phyloP scores from a whole-genome alignment of 2,888 invertebrate genomes.

The Biston stratarius region DNA sequence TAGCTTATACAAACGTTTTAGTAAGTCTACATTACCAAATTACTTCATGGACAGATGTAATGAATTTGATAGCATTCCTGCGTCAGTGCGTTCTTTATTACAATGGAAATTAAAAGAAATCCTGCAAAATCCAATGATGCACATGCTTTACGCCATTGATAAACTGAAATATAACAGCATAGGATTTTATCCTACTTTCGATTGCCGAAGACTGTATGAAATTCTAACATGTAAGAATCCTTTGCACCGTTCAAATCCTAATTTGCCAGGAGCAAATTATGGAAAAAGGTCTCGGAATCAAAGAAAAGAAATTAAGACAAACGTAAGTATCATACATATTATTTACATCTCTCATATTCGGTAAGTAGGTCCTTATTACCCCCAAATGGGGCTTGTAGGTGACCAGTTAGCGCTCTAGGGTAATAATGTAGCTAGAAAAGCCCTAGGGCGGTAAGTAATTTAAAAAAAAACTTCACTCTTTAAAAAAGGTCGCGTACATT shows the following conservation, averaged over 20 bases:
- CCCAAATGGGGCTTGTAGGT: no score
- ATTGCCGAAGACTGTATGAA: conserved; percentile 86
- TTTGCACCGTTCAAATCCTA: conserved; percentile 78
- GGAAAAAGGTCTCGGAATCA: conserved; percentile 71
- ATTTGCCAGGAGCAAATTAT: conserved; percentile 59
- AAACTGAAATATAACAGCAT: conserved; percentile 88
- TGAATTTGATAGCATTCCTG: conserved; percentile 90
- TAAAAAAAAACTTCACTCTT: no score
- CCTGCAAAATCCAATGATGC: conserved; percentile 90
- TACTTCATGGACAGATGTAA: conserved; percentile 92
- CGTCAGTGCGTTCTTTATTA: conserved; percentile 86
- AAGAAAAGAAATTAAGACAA: conserved; percentile 58
- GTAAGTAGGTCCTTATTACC: no score
- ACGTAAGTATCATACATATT: background rate
- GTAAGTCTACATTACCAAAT: conserved; percentile 88
- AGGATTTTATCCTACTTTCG: conserved; percentile 88
- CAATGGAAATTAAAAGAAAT: conserved; percentile 90
- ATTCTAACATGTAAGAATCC: conserved; percentile 87
- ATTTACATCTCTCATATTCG: background rate
- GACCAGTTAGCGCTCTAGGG: no score
- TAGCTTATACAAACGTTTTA: conserved; percentile 88
- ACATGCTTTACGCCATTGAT: conserved; percentile 89
- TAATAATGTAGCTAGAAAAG: no score
- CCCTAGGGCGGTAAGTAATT: no score
- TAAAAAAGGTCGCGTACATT: no score